phyloP scores from a whole-genome alignment of 37 sponge, comb jelly and placozoan genomes.

The Eunapius fragilis region DNA sequence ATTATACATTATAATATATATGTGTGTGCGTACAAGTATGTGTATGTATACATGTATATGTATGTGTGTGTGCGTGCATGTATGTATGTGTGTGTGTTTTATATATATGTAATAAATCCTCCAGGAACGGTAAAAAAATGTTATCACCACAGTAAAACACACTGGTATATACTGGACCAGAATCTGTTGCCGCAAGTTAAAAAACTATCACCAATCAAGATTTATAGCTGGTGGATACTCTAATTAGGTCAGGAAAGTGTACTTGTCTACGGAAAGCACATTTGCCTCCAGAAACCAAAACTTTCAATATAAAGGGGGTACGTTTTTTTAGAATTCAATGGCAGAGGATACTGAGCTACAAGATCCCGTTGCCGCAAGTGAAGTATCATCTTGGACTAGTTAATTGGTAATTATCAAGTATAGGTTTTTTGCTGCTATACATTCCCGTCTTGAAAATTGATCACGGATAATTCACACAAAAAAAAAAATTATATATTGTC shows the following conservation, averaged over 20 bases:
- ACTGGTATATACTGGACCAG: not conserved
- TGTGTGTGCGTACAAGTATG: no score
- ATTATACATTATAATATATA: no score
- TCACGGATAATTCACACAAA: not conserved
- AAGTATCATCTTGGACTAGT: not conserved
- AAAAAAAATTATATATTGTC: not conserved
- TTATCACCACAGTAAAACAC: not conserved
- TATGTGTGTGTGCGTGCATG: no score
- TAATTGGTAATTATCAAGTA: not conserved
- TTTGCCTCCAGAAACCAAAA: not conserved
- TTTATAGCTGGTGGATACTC: not conserved
- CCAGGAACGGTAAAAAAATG: not conserved
- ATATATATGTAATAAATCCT: not conserved
- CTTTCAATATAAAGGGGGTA: not conserved
- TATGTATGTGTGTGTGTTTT: no score
- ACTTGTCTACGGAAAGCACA: not conserved
- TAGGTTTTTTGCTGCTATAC: not conserved
- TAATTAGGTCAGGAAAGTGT: not conserved
- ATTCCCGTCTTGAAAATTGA: not conserved
- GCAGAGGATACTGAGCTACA: not conserved
- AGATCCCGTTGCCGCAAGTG: not conserved
- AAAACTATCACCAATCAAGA: not conserved
- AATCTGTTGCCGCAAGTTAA: not conserved
- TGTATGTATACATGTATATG: no score
- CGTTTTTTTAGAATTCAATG: not conserved